These are phyloP conservation scores for Hipparchia semele DNA, from an alignment of 2,888 invertebrate genomes.

Conservation along the genomic window DNA sequence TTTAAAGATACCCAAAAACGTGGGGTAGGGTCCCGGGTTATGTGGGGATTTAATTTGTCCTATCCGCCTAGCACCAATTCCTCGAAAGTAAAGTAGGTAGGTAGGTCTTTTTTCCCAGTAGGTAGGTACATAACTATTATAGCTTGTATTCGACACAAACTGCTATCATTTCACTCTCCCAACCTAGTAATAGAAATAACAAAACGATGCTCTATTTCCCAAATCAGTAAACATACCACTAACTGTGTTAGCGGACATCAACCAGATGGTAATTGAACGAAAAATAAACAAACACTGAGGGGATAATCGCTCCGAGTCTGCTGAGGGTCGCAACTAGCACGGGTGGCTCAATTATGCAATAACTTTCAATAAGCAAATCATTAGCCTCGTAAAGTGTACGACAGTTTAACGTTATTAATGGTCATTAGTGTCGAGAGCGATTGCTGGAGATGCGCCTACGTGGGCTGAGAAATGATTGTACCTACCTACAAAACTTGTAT, in stretches of 20 bases:
- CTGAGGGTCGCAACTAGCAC: constrained; percentile 58
- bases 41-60: no score
- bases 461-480: constrained; percentile 28
- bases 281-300: constrained; percentile 69
- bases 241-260: constrained; percentile 51
- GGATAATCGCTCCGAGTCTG: constrained; percentile 60
- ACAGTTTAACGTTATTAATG: constrained; percentile 40
- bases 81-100: no score
- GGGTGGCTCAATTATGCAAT: constrained; percentile 81
- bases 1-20: no score
- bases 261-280: constrained; percentile 71
- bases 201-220: not conserved
- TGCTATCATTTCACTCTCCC: no score
- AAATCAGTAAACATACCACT: constrained; percentile 52
- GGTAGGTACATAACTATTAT: no score
- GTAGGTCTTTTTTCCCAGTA: no score
- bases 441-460: constrained; percentile 33
- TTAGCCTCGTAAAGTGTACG: constrained; percentile 48
- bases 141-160: no score
- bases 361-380: constrained; percentile 67
- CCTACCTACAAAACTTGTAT: not conserved
- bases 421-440: constrained; percentile 38
- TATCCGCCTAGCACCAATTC: no score
- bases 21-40: no score
- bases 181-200: no score